Evolutionary conservation across 2,113 vertebrate species (phyloP).

Genomic region (Dendrocopos noguchii): DNA sequence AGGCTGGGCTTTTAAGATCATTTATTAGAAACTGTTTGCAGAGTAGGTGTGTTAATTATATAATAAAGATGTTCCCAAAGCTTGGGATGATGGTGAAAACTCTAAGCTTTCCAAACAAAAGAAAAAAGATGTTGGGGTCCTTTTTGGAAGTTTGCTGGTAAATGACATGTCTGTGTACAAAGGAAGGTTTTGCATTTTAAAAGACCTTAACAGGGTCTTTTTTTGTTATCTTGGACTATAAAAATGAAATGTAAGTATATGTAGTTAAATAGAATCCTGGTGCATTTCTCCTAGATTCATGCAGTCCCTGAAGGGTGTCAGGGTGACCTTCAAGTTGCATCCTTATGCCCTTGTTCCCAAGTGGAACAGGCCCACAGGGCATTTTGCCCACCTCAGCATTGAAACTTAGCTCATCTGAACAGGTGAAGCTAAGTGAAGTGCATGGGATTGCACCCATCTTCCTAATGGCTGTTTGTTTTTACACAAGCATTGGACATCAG

Average conservation of each 20-base stretch:
- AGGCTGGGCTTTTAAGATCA: neutral
- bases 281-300: neutral
- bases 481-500: slow-evolving; percentile 1
- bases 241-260: neutral
- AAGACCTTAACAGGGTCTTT: neutral
- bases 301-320: neutral
- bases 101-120: neutral
- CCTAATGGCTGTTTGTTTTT: slow-evolving; percentile 24
- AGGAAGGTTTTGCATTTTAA: neutral
- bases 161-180: neutral
- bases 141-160: neutral
- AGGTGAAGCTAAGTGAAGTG: neutral
- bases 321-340: neutral
- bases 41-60: neutral
- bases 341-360: neutral
- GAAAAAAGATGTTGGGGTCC: neutral
- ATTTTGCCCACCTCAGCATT: neutral
- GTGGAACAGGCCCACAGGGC: neutral
- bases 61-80: neutral
- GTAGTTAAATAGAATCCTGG: neutral
- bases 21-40: neutral
- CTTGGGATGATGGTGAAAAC: neutral
- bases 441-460: neutral
- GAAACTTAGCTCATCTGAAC: neutral
- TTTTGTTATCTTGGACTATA: neutral